Evolutionary conservation across 2,797 vertebrate genomes (phyloP), one percentile per base, ranked within the genome.

Genomic region (Pangasius mekongensis): DNA sequence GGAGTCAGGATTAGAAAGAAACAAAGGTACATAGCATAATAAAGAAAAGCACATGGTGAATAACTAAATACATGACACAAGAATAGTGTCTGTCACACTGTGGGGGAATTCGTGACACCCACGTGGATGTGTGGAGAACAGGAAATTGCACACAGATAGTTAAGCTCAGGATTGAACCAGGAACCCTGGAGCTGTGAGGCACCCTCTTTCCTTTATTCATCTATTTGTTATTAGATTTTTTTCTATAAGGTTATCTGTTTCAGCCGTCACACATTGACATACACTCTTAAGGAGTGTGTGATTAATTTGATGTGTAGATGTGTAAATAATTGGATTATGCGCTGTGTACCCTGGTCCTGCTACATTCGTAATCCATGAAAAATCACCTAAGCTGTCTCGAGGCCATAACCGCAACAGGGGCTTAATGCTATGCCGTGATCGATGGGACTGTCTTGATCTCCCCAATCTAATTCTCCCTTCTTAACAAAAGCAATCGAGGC

Each of bases 361-460:
- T 71, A 27, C 4, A 3, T 33, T 27, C 64, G 66, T 60, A 87
- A 87, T 69, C n/a, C n/a, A 66, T 60, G 43, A 78, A 62, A 83
- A 86, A 74, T 67, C 60, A 83, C 67, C 78, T 58, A n/a, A 9
- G 11, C 84, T 33, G 54, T 83, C 78, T 78, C 2, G 54, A 81
- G 62, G 49, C 86, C 56, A 47, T 39, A 80, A 62, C 20, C 5
- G 47, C 67, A 66, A 74, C 85, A 49, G 33, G 6, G 43, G 66
- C 82, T 69, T 69, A 62, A 82, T 66, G 49, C 78, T 27, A 36
- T 1, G 36, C 64, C 9, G 18, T 89, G 88, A 90, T 87, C 69
- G 83, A 89, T 90, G 83, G 5, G 43, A 66, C 60, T 22, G 71
- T 83, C 84, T 66, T 62, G 39, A 83, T 86, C 84, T 52, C 47